A percentile compares a stretch with the other conserved stretches of the same genome.
These are phyloP conservation scores for Psilanteris sp. DNA, from an alignment of 1,140 invertebrate species.

Conservation along the genomic window DNA sequence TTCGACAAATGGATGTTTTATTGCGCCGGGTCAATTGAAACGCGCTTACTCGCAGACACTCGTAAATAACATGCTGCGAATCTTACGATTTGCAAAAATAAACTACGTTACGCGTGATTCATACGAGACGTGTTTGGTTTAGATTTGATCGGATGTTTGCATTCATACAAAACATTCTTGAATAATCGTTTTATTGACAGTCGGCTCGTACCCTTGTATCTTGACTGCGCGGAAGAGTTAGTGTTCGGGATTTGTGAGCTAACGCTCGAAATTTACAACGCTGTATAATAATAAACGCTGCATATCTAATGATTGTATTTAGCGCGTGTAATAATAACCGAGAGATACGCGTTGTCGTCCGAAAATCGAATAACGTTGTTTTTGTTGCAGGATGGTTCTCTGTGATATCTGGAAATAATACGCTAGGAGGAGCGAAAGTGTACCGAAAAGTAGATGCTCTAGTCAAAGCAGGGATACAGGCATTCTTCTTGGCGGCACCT, in stretches of 20 bases:
- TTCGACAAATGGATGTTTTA: constrained; percentile 60
- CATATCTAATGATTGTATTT: too few species aligned
- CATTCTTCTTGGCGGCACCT: constrained; percentile 76
- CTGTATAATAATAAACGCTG: too few species aligned
- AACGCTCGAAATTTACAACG: too few species aligned
- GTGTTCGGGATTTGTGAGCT: too few species aligned
- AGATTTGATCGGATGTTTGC: neutral
- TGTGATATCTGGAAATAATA: constrained; percentile 78
- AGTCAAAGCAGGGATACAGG: constrained; percentile 76
- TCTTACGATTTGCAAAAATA: constrained; percentile 9
- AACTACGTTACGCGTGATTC: constrained; percentile 1
- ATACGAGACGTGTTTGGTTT: constrained; percentile 6
- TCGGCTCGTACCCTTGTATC: too few species aligned
- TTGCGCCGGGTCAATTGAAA: constrained; percentile 47
- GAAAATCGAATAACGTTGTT: too few species aligned
- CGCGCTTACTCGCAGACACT: constrained; percentile 10
- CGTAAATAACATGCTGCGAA: constrained; percentile 22
- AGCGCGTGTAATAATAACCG: too few species aligned
- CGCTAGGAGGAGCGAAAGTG: constrained; percentile 73
- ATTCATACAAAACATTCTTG: too few species aligned
- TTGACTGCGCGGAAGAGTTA: too few species aligned
- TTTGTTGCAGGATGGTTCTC: constrained; percentile 80
- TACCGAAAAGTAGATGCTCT: constrained; percentile 77
- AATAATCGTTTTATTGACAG: too few species aligned
- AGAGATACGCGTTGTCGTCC: too few species aligned